Evolutionary conservation across 1,140 invertebrate species (phyloP).

Genomic region (Phthorimaea operculella): DNA sequence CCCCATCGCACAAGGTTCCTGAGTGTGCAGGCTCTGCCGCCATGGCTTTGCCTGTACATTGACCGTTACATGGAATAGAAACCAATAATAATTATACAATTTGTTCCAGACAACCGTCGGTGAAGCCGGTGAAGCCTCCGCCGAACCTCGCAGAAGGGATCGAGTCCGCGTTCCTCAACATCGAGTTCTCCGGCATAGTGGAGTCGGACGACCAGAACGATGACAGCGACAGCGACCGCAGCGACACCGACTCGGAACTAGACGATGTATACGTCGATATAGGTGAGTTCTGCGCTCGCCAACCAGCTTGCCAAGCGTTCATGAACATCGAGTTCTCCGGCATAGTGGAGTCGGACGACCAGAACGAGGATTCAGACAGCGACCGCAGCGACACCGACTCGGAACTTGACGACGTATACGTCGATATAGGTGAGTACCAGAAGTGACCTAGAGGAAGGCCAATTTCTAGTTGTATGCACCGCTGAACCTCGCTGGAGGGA

Average conservation of each 20-base stretch:
- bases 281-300: constrained; percentile 44
- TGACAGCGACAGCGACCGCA: constrained; percentile 51
- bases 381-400: constrained; percentile 57
- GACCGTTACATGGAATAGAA: too few species aligned
- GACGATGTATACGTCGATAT: constrained; percentile 63
- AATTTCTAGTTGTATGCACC: too few species aligned
- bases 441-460: too few species aligned
- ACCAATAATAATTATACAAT: too few species aligned
- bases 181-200: constrained; percentile 67
- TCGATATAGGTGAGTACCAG: constrained; percentile 58
- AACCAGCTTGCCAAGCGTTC: too few species aligned
- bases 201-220: constrained; percentile 58
- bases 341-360: constrained; percentile 64
- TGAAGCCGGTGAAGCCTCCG: constrained; percentile 53
- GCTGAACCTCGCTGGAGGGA: constrained; percentile 55
- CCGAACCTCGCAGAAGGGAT: constrained; percentile 59
- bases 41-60: too few species aligned
- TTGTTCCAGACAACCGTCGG: constrained; percentile 49
- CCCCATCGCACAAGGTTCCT: too few species aligned
- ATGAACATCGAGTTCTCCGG: constrained; percentile 66
- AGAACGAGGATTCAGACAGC: constrained; percentile 46
- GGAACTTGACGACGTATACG: constrained; percentile 60
- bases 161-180: constrained; percentile 65
- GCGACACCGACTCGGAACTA: constrained; percentile 55
- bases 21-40: too few species aligned